These are phyloP conservation scores for Trichogramma evanescens DNA, from an alignment of 2,888 invertebrate genomes.

Conservation along the genomic window DNA sequence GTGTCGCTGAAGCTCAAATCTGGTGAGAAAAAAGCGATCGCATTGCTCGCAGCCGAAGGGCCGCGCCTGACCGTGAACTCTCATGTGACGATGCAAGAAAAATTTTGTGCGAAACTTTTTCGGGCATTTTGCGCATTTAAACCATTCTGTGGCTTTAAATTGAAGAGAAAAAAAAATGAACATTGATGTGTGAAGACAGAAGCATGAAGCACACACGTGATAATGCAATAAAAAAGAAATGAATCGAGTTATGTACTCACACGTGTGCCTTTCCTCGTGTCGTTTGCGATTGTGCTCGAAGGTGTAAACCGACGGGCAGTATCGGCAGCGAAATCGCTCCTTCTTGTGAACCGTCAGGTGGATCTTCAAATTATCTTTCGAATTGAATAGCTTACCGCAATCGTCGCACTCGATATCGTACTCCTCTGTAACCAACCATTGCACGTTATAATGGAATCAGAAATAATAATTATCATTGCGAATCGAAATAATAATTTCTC, in stretches of 20 bases:
- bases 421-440: slow-evolving; percentile 45
- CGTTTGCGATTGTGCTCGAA: slow-evolving; percentile 63
- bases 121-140: slow-evolving; percentile 39
- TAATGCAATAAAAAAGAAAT: neutral
- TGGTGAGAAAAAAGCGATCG: slow-evolving; percentile 42
- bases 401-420: slow-evolving; percentile 54
- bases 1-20: slow-evolving; percentile 47
- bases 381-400: slow-evolving; percentile 57
- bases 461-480: neutral
- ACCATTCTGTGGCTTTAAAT: slow-evolving; percentile 37
- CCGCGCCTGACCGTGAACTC: slow-evolving; percentile 45
- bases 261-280: slow-evolving; percentile 63
- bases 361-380: slow-evolving; percentile 54
- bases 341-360: slow-evolving; percentile 52
- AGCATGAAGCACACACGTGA: neutral
- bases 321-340: slow-evolving; percentile 56
- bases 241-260: slow-evolving; percentile 44
- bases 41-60: slow-evolving; percentile 46
- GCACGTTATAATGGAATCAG: neutral
- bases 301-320: slow-evolving; percentile 62
- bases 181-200: neutral
- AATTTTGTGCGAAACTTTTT: slow-evolving; percentile 44
- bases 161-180: slow-evolving; percentile 20
- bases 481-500: slow-evolving; percentile 5
- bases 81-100: slow-evolving; percentile 43